Evolutionary conservation across 2,797 vertebrate species (phyloP).

Genomic region (Poecilia picta): DNA sequence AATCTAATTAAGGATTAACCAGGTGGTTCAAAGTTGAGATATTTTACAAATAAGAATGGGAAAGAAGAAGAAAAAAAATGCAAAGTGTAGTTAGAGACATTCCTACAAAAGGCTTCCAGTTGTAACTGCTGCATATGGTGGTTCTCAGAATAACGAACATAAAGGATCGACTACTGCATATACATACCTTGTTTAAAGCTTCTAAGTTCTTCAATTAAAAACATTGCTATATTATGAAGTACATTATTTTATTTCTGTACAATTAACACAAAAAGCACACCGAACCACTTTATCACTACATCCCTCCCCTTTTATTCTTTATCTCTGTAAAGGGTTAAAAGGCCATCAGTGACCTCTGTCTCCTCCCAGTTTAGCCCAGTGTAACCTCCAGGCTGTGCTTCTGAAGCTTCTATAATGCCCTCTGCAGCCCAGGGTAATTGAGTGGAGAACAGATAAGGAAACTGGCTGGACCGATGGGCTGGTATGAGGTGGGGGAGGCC

Average conservation of each 20-base stretch:
- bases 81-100: background rate
- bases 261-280: conserved; percentile 28
- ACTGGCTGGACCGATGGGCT: conserved; percentile 73
- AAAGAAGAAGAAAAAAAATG: background rate
- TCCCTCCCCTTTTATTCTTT: conserved; percentile 43
- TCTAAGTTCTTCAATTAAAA: background rate
- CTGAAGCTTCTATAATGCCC: conserved; percentile 66
- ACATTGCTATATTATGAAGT: too few species aligned
- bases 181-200: background rate
- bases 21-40: background rate
- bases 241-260: background rate
- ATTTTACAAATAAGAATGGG: background rate
- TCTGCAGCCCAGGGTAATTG: conserved; percentile 73
- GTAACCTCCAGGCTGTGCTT: conserved; percentile 66
- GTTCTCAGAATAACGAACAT: background rate
- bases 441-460: conserved; percentile 81
- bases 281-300: conserved; percentile 22
- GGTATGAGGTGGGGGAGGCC: conserved; percentile 58
- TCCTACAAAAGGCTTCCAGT: background rate
- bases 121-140: background rate
- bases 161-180: background rate
- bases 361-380: conserved; percentile 60
- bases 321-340: conserved; percentile 66
- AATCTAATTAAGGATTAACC: background rate
- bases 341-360: conserved; percentile 55